Conservation (phyloP, 2,888 invertebrate species). For the Drosophila kokeensis region DNA sequence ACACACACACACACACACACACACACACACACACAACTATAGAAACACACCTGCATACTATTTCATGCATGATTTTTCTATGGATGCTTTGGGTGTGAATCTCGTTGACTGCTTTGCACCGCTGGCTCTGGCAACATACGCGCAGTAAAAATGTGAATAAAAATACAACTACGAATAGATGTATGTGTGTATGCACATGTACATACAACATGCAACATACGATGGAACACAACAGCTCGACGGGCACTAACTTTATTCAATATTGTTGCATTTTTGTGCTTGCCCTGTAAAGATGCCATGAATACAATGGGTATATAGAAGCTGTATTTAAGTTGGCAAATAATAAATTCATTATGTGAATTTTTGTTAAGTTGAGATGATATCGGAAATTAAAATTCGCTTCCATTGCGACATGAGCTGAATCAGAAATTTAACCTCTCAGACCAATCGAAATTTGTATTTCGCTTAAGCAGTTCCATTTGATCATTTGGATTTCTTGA, state of each 20-base stretch:
- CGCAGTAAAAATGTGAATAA: constrained; percentile 40
- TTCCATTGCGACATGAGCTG: not conserved
- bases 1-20: constrained; percentile 21
- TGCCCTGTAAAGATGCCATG: constrained; percentile 5
- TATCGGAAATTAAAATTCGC: not conserved
- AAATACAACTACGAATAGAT: constrained; percentile 14
- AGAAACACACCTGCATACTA: constrained; percentile 29
- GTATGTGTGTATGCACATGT: not conserved
- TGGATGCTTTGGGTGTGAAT: constrained; percentile 53
- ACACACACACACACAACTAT: constrained; percentile 6
- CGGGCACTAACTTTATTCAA: constrained; percentile 80
- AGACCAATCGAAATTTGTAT: not conserved
- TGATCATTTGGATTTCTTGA: not conserved
- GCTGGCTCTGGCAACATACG: constrained; percentile 31
- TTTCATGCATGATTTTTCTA: constrained; percentile 49
- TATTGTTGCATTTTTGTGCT: constrained; percentile 63
- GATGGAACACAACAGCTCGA: constrained; percentile 73
- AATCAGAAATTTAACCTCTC: not conserved
- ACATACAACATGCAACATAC: constrained; percentile 46
- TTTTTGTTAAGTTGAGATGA: not conserved
- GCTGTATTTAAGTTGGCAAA: not conserved
- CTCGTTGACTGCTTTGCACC: constrained; percentile 60
- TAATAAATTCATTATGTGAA: too few species aligned
- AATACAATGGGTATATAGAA: not conserved
- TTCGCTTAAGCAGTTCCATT: not conserved